Evolutionary conservation across 1,140 invertebrate genomes (phyloP).

Genomic region (Ceratina calcarata): DNA sequence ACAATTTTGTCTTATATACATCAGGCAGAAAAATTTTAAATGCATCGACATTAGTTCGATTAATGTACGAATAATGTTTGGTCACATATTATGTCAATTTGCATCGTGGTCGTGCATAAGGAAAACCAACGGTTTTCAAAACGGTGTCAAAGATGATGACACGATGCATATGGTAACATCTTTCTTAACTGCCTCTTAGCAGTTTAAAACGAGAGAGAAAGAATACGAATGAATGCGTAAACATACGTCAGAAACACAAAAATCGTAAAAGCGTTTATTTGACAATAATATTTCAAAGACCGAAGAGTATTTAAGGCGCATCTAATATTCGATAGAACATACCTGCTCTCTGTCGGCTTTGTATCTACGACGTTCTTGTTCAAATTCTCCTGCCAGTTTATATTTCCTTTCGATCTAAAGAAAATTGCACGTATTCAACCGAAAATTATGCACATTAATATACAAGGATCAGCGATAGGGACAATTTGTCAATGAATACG

Average conservation of each 20-base stretch:
- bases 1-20: constrained; percentile 1
- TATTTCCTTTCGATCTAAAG: constrained; percentile 75
- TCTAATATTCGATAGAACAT: constrained; percentile 55
- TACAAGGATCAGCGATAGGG: not conserved
- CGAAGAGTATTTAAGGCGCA: constrained; percentile 38
- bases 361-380: constrained; percentile 68
- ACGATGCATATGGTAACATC: not conserved
- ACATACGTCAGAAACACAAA: constrained; percentile 41
- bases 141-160: constrained; percentile 10
- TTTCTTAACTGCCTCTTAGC: constrained; percentile 8
- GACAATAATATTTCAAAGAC: constrained; percentile 37
- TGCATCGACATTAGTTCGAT: constrained; percentile 1
- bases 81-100: not conserved
- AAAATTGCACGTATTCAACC: constrained; percentile 65
- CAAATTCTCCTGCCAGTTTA: constrained; percentile 71
- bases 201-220: constrained; percentile 10
- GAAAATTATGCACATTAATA: constrained; percentile 34
- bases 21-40: not conserved
- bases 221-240: constrained; percentile 20
- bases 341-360: constrained; percentile 69
- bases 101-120: not conserved
- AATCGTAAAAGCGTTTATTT: constrained; percentile 45
- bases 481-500: no score
- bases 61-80: not conserved
- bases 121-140: constrained; percentile 39